Conservation (phyloP, 2,888 invertebrate genomes). For the Steromphala cineraria region DNA sequence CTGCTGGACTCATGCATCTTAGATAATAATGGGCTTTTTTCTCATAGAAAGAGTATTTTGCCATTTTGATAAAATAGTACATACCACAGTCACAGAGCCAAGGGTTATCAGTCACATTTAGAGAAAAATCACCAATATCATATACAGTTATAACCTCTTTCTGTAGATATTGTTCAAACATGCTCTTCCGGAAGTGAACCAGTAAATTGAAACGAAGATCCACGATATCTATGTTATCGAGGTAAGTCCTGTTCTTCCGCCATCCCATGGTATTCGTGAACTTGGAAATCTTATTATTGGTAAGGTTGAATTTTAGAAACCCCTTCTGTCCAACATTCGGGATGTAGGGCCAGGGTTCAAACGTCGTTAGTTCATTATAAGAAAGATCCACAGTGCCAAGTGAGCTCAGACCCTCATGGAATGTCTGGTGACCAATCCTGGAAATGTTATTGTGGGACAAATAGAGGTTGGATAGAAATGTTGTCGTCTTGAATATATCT, state of each 20-base stretch:
- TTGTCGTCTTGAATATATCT: not conserved
- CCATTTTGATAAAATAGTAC: not conserved
- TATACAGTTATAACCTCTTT: not conserved
- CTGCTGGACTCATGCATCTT: not conserved
- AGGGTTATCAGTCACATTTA: not conserved
- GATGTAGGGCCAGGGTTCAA: conserved; percentile 12
- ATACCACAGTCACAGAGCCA: not conserved
- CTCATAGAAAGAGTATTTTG: not conserved
- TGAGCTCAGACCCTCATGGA: not conserved
- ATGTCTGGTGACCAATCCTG: not conserved
- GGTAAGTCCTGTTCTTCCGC: not conserved
- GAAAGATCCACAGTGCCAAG: not conserved
- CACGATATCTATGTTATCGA: not conserved
- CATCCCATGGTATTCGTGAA: not conserved
- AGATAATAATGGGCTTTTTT: not conserved
- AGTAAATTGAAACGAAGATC: not conserved
- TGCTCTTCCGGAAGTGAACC: not conserved
- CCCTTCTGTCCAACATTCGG: not conserved
- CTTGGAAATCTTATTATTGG: not conserved
- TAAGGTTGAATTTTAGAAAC: not conserved
- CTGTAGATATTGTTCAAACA: not conserved
- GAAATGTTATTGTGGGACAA: not conserved
- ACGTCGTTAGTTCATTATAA: not conserved
- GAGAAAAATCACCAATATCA: not conserved
- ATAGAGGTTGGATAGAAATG: not conserved